Conservation (phyloP, 2,113 vertebrate species). For the Brachypodius melanocephalos region DNA sequence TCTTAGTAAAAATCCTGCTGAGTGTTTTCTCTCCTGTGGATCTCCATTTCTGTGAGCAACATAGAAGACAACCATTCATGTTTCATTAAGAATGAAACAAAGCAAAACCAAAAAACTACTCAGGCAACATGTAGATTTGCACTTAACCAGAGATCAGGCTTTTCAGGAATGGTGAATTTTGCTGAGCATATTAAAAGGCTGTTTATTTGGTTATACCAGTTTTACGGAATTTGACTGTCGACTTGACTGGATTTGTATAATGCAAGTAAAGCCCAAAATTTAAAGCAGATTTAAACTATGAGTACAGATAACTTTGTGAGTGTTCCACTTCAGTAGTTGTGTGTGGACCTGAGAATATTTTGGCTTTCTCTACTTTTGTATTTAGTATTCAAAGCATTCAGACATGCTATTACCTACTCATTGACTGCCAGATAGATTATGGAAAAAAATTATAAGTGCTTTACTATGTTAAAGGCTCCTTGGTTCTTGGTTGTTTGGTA, state of each 20-base stretch:
- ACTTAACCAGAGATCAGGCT: background rate
- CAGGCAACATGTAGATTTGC: background rate
- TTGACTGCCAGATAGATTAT: background rate
- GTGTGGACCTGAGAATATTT: background rate
- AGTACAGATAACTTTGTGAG: background rate
- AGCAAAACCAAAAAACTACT: background rate
- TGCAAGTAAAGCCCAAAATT: background rate
- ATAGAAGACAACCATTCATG: background rate
- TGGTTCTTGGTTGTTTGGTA: background rate
- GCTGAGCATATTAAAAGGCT: background rate
- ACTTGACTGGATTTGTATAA: background rate
- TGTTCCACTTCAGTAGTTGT: background rate
- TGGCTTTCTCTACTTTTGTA: background rate
- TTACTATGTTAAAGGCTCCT: background rate
- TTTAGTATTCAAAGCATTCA: background rate
- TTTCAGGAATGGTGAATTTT: slow-evolving; percentile 11
- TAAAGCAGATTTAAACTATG: background rate
- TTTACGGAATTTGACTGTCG: background rate
- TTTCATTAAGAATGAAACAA: background rate
- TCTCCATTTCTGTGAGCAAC: background rate
- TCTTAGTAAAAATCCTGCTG: background rate
- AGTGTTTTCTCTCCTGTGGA: background rate
- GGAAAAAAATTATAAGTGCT: background rate
- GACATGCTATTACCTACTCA: background rate
- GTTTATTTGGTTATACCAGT: background rate